phyloP scores from a whole-genome alignment of 2,888 invertebrate species.

The Phortica magna region DNA sequence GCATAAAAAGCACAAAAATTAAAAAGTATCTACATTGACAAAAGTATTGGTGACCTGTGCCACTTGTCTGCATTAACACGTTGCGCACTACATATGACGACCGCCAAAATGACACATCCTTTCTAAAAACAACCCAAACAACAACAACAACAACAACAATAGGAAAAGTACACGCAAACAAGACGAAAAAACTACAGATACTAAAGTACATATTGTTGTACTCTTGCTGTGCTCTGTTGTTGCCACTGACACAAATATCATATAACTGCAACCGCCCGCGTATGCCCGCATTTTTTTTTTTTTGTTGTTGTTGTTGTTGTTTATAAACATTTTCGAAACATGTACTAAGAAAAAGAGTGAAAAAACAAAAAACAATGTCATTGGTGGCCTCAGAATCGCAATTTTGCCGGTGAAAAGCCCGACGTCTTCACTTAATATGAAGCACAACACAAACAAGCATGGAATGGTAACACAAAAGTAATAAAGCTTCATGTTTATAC shows the following conservation, averaged over 20 bases:
- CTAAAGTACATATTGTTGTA: neutral
- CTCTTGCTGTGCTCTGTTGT: neutral
- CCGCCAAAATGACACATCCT: conserved; percentile 29
- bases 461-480: conserved; percentile 10
- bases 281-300: neutral
- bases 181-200: neutral
- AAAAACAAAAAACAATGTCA: conserved; percentile 14
- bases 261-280: conserved; percentile 10
- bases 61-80: neutral
- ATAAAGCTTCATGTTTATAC: neutral
- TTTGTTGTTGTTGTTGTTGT: neutral
- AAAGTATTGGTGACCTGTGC: conserved; percentile 15
- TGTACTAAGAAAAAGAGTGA: neutral
- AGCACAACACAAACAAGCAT: neutral
- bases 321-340: neutral
- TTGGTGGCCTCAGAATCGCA: conserved; percentile 21
- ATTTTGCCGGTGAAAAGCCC: conserved; percentile 8
- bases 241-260: conserved; percentile 34
- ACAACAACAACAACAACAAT: neutral
- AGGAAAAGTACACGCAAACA: neutral
- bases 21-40: neutral
- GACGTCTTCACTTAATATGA: neutral
- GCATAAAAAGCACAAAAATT: neutral
- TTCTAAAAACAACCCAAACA: conserved; percentile 7
- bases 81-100: conserved; percentile 17